Evolutionary conservation across 2,888 invertebrate genomes (phyloP), one percentile per base, ranked within the genome.

Genomic region (Heliothis peltigera): DNA sequence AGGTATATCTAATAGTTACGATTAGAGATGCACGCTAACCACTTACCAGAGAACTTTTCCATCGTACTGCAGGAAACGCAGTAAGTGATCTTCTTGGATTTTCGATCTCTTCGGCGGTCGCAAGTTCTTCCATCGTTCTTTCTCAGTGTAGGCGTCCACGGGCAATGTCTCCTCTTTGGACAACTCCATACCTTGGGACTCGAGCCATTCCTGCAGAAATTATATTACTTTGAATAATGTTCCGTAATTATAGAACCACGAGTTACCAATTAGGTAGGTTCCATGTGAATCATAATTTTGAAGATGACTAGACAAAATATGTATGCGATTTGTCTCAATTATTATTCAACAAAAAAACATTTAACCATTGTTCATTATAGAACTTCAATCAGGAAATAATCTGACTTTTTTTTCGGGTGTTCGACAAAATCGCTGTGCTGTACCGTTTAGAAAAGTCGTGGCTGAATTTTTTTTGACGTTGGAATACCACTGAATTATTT

Each of bases 151-250:
- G 0, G 97, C 96, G 89, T 98, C 98, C 15, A 94, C 91, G 0
- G 98, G 98, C 70, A 96, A 85, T 21, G 95, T 93, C 87, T 98
- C 98, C 12, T 96, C 93, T 21, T 96, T 96, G 28, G 96, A 96
- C 47, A 98, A 88, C 69, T 97, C 96, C 55, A 98, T 93, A 1
- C 98, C 98, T 92, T 98, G 98, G 79, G 98, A 98, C 70, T 95
- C 96, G 85, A 98, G 91, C 95, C 97, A 98, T 91, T 98, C 97
- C 97, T 97, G 85, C 7, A 10, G 2, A 12, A 48, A 49, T 42
- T 4, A 78, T 15, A 1, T 3, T 3, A 10, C 32, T 8, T 12
- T 32, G 10, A 32, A 32, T 7, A 32, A 2, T 10, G 12, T 5
- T 39, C n/a, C 39, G n/a, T n/a, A n/a, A 39, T 39, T n/a, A 15